Evolutionary conservation across 2,888 invertebrate species (phyloP).

Genomic region (Orthonevra nobilis): DNA sequence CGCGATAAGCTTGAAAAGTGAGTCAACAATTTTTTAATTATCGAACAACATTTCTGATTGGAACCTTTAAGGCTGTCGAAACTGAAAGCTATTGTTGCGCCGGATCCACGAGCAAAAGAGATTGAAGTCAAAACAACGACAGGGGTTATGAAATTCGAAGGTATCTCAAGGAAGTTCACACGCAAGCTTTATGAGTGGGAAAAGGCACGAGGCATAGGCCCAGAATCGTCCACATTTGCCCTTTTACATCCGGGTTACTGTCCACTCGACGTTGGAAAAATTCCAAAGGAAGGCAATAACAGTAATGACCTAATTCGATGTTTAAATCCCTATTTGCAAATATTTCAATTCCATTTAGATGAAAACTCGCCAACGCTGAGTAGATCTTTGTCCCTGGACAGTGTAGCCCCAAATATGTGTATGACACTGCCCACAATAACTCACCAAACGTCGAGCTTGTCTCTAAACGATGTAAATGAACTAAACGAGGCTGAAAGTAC

Average conservation of each 20-base stretch:
- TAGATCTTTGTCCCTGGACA: slow-evolving; percentile 89
- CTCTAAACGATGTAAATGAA: slow-evolving; percentile 87
- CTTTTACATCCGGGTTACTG: slow-evolving; percentile 84
- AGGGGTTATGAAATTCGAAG: slow-evolving; percentile 91
- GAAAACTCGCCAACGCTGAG: slow-evolving; percentile 81
- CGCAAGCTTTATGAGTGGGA: slow-evolving; percentile 95
- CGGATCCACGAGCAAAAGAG: slow-evolving; percentile 83
- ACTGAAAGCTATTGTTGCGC: slow-evolving; percentile 82
- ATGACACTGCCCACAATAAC: slow-evolving; percentile 81
- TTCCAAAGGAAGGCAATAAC: slow-evolving; percentile 76
- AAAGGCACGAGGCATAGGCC: slow-evolving; percentile 91
- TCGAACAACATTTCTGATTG: no score
- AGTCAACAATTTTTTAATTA: neutral
- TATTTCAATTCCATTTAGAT: slow-evolving; percentile 61
- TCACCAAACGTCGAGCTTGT: slow-evolving; percentile 87
- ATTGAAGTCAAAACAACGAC: slow-evolving; percentile 91
- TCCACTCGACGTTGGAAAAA: slow-evolving; percentile 78
- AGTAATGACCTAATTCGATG: slow-evolving; percentile 70
- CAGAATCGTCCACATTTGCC: slow-evolving; percentile 92
- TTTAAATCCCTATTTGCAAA: slow-evolving; percentile 3
- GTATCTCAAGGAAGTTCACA: slow-evolving; percentile 93
- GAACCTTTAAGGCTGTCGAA: slow-evolving; percentile 75
- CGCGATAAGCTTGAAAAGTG: slow-evolving; percentile 82
- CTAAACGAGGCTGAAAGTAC: slow-evolving; percentile 81
- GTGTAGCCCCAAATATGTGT: slow-evolving; percentile 84